Evolutionary conservation across 2,113 vertebrate species (phyloP).

Genomic region (Hippolais icterina): DNA sequence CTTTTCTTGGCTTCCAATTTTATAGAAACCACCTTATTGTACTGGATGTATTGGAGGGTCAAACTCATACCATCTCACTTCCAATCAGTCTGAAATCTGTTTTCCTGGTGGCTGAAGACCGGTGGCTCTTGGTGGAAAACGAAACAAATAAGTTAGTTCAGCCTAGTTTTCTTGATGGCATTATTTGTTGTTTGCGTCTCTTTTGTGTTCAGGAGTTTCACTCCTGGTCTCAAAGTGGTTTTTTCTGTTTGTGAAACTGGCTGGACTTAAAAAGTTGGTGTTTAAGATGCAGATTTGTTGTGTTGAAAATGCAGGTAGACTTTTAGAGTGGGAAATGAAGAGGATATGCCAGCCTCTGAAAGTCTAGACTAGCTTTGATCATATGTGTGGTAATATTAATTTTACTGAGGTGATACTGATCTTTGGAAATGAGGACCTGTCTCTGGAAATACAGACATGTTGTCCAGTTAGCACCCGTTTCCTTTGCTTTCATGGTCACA

Average conservation of each 20-base stretch:
- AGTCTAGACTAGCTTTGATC: neutral
- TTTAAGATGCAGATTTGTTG: neutral
- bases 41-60: constrained; percentile 90
- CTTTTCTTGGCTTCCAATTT: constrained; percentile 47
- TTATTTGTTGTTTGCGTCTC: neutral
- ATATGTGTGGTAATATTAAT: neutral
- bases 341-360: neutral
- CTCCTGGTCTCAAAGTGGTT: neutral
- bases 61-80: constrained; percentile 85
- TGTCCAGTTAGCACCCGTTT: neutral
- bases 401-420: neutral
- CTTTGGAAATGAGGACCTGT: neutral
- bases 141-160: constrained; percentile 83
- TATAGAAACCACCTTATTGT: constrained; percentile 85
- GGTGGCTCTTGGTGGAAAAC: constrained; percentile 90
- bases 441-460: neutral
- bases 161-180: neutral
- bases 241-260: neutral
- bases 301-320: neutral
- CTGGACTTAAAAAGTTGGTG: neutral
- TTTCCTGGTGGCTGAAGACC: constrained; percentile 91
- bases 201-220: neutral
- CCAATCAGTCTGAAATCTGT: constrained; percentile 86
- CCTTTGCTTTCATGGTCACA: neutral
- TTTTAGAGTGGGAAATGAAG: neutral